phyloP scores from a whole-genome alignment of 2,797 vertebrate species.

The Sebastes kiyomatsui region DNA sequence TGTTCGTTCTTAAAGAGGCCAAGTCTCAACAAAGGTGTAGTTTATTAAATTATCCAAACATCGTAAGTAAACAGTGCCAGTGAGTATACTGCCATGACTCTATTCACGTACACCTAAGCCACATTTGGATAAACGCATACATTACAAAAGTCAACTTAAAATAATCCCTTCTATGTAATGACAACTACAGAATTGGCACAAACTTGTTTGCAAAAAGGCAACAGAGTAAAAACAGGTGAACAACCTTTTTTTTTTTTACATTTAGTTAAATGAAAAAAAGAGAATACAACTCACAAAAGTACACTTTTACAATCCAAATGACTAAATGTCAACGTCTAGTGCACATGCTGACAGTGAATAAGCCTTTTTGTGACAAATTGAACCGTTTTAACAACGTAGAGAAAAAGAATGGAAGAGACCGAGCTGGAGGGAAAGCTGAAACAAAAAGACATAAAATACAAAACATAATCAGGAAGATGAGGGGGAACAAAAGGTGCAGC shows the following conservation, averaged over 20 bases:
- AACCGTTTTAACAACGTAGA: slow-evolving; percentile 53
- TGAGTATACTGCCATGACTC: slow-evolving; percentile 58
- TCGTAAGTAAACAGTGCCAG: slow-evolving; percentile 74
- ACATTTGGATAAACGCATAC: slow-evolving; percentile 71
- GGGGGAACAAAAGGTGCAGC: slow-evolving; percentile 30
- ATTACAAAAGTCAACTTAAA: slow-evolving; percentile 79
- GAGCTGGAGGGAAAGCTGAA: slow-evolving; percentile 60
- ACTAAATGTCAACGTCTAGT: slow-evolving; percentile 79
- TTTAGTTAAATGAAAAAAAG: slow-evolving; percentile 72
- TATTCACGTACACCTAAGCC: slow-evolving; percentile 67
- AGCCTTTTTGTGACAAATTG: slow-evolving; percentile 59
- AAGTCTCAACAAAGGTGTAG: slow-evolving; percentile 72
- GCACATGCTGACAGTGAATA: slow-evolving; percentile 76
- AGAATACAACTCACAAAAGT: slow-evolving; percentile 66
- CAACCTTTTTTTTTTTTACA: slow-evolving; percentile 70
- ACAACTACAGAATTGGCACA: slow-evolving; percentile 75
- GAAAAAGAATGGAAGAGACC: slow-evolving; percentile 54
- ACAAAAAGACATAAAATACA: slow-evolving; percentile 32
- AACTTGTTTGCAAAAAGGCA: slow-evolving; percentile 73
- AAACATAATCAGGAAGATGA: neutral
- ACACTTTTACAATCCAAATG: slow-evolving; percentile 79
- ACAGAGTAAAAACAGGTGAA: slow-evolving; percentile 70
- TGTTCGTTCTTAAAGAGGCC: slow-evolving; percentile 17
- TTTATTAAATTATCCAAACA: slow-evolving; percentile 85
- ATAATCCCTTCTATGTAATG: slow-evolving; percentile 59